Percentiles rank a stretch among this genome's conserved stretches.
phyloP scores from a whole-genome alignment of 1,140 invertebrate species.

The Philopotamus ludificatus region DNA sequence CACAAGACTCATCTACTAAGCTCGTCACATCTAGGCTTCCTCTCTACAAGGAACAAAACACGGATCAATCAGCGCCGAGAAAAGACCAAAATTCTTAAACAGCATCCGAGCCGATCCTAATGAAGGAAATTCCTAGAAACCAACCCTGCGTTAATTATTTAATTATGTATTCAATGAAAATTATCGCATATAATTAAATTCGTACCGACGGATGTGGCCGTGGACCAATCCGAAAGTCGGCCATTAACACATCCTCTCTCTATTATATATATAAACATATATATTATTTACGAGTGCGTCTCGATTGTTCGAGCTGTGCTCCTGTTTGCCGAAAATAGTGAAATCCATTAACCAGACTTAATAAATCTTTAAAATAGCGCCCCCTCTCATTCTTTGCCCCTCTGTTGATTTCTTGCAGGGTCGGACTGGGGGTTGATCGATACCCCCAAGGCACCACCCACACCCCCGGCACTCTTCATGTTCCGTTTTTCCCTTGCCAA shows the following conservation, averaged over 20 bases:
- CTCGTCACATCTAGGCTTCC: conserved; percentile 21
- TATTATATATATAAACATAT: background rate
- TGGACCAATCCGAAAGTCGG: too few species aligned
- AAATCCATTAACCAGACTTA: conserved; percentile 38
- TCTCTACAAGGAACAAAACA: conserved; percentile 17
- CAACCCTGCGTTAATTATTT: conserved; percentile 10
- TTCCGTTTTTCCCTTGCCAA: conserved; percentile 7
- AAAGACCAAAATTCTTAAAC: conserved; percentile 32
- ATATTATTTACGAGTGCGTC: too few species aligned
- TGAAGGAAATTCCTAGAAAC: conserved; percentile 14
- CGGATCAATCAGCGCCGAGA: conserved; percentile 29
- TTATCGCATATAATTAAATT: too few species aligned
- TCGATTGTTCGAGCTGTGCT: too few species aligned
- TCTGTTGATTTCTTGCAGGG: conserved; percentile 49
- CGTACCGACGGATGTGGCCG: too few species aligned
- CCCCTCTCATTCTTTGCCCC: conserved; percentile 54
- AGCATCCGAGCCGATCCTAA: conserved; percentile 2
- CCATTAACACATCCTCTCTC: too few species aligned
- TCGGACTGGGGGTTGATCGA: conserved; percentile 51
- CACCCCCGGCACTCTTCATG: background rate
- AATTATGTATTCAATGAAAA: too few species aligned
- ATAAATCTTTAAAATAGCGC: conserved; percentile 44
- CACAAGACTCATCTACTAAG: conserved; percentile 18
- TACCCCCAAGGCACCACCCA: conserved; percentile 42
- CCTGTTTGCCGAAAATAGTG: conserved; percentile 1